Evolutionary conservation across 2,888 invertebrate genomes (phyloP).

Genomic region (Idaea biselata): DNA sequence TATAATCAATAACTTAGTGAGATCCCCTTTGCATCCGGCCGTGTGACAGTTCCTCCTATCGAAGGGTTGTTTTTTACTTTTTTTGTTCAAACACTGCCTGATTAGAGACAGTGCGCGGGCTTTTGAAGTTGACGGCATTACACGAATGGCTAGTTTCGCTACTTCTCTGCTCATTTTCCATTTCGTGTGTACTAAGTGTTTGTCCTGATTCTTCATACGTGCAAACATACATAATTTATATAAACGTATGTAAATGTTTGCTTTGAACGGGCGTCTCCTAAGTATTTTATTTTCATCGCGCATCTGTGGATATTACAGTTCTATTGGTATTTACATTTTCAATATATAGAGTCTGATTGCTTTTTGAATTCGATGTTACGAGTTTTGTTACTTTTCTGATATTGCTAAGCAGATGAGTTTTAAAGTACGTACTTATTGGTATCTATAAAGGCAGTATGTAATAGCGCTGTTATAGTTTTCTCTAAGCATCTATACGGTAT

Average conservation of each 20-base stretch:
- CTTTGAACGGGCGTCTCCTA: slow-evolving; percentile 25
- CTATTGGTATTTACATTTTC: slow-evolving; percentile 32
- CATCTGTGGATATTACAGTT: slow-evolving; percentile 30
- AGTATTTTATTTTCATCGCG: slow-evolving; percentile 30
- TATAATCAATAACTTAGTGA: slow-evolving; percentile 81
- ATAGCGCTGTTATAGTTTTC: neutral
- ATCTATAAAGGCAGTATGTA: neutral
- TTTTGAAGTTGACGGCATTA: slow-evolving; percentile 70
- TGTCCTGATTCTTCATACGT: slow-evolving; percentile 44
- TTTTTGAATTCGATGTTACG: slow-evolving; percentile 23
- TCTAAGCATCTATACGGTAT: neutral
- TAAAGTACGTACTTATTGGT: slow-evolving; percentile 10
- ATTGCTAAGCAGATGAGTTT: slow-evolving; percentile 9
- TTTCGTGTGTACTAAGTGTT: slow-evolving; percentile 58
- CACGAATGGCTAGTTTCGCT: slow-evolving; percentile 56
- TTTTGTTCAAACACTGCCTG: slow-evolving; percentile 76
- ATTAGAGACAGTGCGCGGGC: slow-evolving; percentile 66
- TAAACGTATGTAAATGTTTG: slow-evolving; percentile 52
- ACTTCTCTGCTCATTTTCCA: slow-evolving; percentile 51
- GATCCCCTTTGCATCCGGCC: slow-evolving; percentile 80
- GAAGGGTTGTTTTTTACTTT: slow-evolving; percentile 56
- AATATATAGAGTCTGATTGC: slow-evolving; percentile 31
- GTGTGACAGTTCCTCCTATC: slow-evolving; percentile 77
- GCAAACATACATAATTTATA: slow-evolving; percentile 35
- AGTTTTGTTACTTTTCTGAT: slow-evolving; percentile 5